These are phyloP conservation scores for Camponotus pennsylvanicus DNA, from an alignment of 1,140 invertebrate genomes.

Conservation along the genomic window DNA sequence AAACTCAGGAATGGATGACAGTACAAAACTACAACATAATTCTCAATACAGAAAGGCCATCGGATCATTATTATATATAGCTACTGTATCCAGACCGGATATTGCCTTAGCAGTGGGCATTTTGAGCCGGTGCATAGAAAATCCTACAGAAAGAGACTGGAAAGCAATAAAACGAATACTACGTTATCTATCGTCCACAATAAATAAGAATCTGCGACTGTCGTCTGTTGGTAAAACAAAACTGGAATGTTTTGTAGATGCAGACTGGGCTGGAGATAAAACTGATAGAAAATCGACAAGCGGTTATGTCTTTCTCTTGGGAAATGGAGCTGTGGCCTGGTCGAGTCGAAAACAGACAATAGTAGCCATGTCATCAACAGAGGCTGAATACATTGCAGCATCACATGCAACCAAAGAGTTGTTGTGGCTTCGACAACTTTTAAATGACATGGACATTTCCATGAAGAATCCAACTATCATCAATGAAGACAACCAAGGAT, in stretches of 20 bases:
- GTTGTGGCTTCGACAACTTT: background rate
- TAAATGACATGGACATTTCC: background rate
- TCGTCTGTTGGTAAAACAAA: background rate
- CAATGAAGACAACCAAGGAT: constrained; percentile 5
- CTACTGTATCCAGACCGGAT: constrained; percentile 38
- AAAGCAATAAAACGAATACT: constrained; percentile 57
- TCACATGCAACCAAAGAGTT: constrained; percentile 3
- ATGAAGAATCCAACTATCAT: background rate
- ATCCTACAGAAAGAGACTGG: constrained; percentile 46
- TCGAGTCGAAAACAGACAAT: constrained; percentile 3
- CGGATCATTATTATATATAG: constrained; percentile 43
- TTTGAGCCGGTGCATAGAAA: background rate
- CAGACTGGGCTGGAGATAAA: constrained; percentile 33
- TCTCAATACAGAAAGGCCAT: constrained; percentile 14
- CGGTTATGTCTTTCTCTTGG: constrained; percentile 28
- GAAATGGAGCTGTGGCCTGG: constrained; percentile 7
- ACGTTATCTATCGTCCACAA: constrained; percentile 18
- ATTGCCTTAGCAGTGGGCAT: background rate
- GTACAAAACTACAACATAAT: background rate
- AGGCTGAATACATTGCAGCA: constrained; percentile 13
- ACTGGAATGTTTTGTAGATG: constrained; percentile 37
- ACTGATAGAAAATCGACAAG: constrained; percentile 37
- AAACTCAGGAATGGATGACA: background rate
- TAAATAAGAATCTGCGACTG: constrained; percentile 5
- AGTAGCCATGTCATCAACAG: background rate